phyloP scores from a whole-genome alignment of 2,888 invertebrate genomes.

The Ferdinandea cuprea region DNA sequence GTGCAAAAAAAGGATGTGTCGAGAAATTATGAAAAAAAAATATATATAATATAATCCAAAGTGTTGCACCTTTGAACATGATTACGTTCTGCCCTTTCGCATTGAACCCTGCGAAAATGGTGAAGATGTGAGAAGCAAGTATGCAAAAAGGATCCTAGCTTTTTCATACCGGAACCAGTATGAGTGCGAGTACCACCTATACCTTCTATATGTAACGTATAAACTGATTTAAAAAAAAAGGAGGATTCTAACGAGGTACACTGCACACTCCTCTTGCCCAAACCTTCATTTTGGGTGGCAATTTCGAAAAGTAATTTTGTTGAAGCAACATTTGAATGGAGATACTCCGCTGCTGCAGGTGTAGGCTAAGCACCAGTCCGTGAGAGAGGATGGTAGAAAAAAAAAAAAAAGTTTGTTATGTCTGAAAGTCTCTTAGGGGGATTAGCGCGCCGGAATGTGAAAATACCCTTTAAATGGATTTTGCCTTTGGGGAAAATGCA shows the following conservation, averaged over 20 bases:
- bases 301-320: constrained; percentile 62
- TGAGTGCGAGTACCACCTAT: no score
- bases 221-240: constrained; percentile 32
- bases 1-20: constrained; percentile 20
- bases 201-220: no score
- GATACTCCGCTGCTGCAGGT: constrained; percentile 37
- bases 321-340: constrained; percentile 40
- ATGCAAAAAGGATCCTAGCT: background rate
- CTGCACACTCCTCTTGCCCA: background rate
- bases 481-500: constrained; percentile 39
- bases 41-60: constrained; percentile 33
- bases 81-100: constrained; percentile 24
- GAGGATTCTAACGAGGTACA: constrained; percentile 7
- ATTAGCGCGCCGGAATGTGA: constrained; percentile 38
- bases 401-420: constrained; percentile 48
- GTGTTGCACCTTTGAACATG: constrained; percentile 51
- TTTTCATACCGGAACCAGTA: no score
- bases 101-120: constrained; percentile 22
- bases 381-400: background rate
- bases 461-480: constrained; percentile 59
- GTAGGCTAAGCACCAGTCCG: constrained; percentile 6
- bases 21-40: constrained; percentile 52
- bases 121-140: constrained; percentile 9
- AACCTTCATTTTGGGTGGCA: constrained; percentile 40
- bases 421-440: constrained; percentile 48